Evolutionary conservation across 2,113 vertebrate species (phyloP).

Genomic region (Podarcis cretensis): DNA sequence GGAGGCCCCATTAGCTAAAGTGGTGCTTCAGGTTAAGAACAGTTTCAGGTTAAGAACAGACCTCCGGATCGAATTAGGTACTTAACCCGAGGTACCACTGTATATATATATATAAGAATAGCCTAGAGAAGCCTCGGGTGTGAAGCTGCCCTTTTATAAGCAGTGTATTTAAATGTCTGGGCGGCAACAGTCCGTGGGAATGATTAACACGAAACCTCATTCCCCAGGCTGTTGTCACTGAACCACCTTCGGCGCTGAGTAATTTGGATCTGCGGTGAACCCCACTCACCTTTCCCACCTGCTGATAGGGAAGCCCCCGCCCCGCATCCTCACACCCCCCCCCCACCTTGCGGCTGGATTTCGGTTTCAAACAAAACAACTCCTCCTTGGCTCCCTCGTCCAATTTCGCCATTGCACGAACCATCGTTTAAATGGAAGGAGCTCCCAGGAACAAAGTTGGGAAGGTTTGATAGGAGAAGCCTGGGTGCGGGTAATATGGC

Average conservation of each 20-base stretch:
- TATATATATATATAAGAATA: no score
- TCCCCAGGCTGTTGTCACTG: background rate
- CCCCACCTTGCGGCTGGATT: background rate
- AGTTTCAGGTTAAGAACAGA: no score
- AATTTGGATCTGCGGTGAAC: background rate
- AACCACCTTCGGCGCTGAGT: background rate
- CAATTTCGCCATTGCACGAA: background rate
- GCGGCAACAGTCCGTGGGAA: no score
- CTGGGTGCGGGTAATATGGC: no score
- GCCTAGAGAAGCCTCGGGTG: no score
- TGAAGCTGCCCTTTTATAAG: background rate
- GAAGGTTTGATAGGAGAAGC: no score
- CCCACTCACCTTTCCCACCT: background rate
- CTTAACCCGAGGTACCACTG: no score
- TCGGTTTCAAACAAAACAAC: background rate
- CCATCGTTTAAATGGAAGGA: conserved; percentile 6
- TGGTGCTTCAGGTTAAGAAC: no score
- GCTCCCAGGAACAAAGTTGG: conserved; percentile 6
- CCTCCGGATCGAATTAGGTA: no score
- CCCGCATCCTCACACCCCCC: background rate
- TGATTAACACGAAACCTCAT: background rate
- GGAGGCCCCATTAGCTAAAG: no score
- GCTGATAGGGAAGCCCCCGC: background rate
- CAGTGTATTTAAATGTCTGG: background rate
- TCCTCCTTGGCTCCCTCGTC: no score